These are phyloP conservation scores for Columba guinea DNA, from an alignment of 2,797 vertebrate genomes.

Conservation along the genomic window DNA sequence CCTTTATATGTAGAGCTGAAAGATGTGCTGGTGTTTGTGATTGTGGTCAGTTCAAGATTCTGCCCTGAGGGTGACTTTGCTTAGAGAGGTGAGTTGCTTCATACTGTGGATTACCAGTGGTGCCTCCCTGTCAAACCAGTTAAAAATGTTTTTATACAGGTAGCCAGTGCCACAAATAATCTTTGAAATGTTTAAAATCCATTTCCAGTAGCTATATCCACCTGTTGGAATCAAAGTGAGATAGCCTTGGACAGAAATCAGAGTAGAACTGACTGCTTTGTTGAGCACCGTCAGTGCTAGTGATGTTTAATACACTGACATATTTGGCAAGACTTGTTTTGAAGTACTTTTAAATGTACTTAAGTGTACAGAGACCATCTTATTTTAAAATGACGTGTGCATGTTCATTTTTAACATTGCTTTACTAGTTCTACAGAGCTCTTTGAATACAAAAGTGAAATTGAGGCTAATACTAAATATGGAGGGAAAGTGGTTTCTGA, in stretches of 20 bases:
- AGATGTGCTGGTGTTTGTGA: neutral
- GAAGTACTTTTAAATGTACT: neutral
- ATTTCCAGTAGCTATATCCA: neutral
- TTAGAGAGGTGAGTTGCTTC: neutral
- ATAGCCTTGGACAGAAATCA: neutral
- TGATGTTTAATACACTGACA: neutral
- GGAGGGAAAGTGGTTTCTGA: neutral
- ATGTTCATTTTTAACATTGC: neutral
- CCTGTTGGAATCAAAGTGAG: neutral
- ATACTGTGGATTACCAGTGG: neutral
- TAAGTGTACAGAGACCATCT: neutral
- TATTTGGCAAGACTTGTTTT: neutral
- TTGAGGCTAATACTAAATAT: neutral
- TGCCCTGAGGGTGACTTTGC: neutral
- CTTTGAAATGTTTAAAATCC: neutral
- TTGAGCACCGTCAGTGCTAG: fast-evolving
- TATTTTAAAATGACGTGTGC: neutral
- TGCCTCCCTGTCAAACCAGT: neutral
- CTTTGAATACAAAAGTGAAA: neutral
- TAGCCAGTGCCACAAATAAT: neutral
- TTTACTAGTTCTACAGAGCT: neutral
- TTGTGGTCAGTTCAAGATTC: too few relatives aligned
- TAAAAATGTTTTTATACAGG: neutral
- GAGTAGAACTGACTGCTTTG: neutral
- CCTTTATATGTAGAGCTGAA: neutral